These are phyloP conservation scores for Eugnorisma glareosa DNA, from an alignment of 2,888 invertebrate genomes.

Conservation along the genomic window DNA sequence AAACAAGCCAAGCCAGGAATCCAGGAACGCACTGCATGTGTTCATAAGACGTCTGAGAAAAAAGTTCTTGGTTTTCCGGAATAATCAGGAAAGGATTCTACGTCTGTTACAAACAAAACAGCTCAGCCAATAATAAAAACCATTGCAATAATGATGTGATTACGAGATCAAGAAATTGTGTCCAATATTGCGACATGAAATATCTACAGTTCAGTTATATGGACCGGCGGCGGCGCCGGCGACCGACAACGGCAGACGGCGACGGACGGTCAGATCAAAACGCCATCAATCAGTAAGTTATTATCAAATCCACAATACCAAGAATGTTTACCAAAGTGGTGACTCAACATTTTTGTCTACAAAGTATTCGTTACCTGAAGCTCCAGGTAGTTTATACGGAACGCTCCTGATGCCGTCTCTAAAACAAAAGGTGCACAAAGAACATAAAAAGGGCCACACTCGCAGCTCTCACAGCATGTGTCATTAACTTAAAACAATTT, in stretches of 20 bases:
- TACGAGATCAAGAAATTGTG: not conserved
- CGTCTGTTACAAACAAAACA: constrained; percentile 6
- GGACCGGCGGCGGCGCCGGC: not conserved
- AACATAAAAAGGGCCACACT: constrained; percentile 46
- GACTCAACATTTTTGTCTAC: constrained; percentile 62
- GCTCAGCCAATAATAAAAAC: not conserved
- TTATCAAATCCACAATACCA: constrained; percentile 42
- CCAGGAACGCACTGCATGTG: not conserved
- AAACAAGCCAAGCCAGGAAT: not conserved
- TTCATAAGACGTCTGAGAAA: not conserved
- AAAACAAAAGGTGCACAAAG: constrained; percentile 49
- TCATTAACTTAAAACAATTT: constrained; percentile 49
- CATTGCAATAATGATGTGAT: not conserved
- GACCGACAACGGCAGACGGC: too few relatives aligned
- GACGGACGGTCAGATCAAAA: constrained; percentile 19
- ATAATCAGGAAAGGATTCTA: not conserved
- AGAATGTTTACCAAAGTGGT: constrained; percentile 53
- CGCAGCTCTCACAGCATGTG: constrained; percentile 49
- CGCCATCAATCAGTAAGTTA: constrained; percentile 3
- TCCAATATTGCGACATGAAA: constrained; percentile 5
- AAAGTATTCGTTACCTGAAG: constrained; percentile 58
- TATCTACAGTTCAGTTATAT: not conserved
- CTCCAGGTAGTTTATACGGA: constrained; percentile 56
- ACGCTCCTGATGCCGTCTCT: constrained; percentile 39
- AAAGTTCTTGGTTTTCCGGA: not conserved